Conservation (phyloP, 2,113 vertebrate species). For the Gymnorhina tibicen region DNA sequence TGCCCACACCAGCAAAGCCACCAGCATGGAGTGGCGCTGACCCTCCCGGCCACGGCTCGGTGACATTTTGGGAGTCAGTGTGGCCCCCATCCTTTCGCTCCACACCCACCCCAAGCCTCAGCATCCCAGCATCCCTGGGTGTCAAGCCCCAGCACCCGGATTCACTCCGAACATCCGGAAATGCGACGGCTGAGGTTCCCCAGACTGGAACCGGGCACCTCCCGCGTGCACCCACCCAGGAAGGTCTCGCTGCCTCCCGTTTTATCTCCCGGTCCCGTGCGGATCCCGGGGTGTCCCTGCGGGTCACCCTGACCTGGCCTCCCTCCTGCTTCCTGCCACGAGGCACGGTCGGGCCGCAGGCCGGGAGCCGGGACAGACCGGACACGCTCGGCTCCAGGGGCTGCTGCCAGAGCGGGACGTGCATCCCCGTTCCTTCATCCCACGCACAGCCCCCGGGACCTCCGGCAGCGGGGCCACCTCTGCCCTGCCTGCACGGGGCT, state of each 20-base stretch:
- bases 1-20: neutral
- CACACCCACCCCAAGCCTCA: neutral
- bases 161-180: neutral
- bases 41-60: accelerated
- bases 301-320: neutral
- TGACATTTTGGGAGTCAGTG: neutral
- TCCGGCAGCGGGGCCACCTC: neutral
- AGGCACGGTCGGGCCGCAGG: neutral
- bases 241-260: accelerated
- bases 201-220: neutral
- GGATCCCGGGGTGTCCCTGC: neutral
- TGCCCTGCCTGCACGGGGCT: neutral
- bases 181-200: accelerated
- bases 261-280: accelerated
- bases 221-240: accelerated
- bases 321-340: constrained; percentile 51
- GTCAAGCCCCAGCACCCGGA: neutral
- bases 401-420: neutral
- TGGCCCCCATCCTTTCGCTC: neutral
- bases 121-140: accelerated
- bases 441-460: accelerated
- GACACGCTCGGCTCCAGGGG: neutral
- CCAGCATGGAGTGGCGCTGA: neutral
- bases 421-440: neutral
- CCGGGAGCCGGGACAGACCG: neutral